Conservation (phyloP, 1,140 invertebrate species). For the Latrodectus geometricus region DNA sequence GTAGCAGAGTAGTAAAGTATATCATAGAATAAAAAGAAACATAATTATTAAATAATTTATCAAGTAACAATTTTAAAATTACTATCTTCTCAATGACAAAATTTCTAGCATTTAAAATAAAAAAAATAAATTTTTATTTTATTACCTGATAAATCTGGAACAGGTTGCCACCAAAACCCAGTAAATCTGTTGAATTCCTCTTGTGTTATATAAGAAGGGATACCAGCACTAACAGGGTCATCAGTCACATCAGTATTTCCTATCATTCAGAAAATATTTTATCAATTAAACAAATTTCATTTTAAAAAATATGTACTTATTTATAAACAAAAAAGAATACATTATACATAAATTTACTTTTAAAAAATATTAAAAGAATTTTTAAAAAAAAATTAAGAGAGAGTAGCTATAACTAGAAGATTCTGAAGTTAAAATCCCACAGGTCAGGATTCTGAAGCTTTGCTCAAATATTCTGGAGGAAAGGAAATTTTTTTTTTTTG, state of each 20-base stretch:
- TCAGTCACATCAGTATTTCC: slow-evolving; percentile 73
- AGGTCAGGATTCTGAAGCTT: too few relatives aligned
- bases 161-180: slow-evolving; percentile 97
- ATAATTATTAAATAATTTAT: not conserved
- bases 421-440: too few relatives aligned
- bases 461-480: too few relatives aligned
- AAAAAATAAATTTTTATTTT: not conserved
- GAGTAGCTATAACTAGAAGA: too few relatives aligned
- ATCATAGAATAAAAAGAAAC: not conserved
- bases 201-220: slow-evolving; percentile 97
- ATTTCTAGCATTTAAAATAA: not conserved
- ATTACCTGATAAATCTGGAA: slow-evolving; percentile 34
- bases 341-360: too few relatives aligned
- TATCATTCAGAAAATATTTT: not conserved
- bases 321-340: too few relatives aligned
- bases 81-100: not conserved
- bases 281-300: too few relatives aligned
- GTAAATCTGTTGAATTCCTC: slow-evolving; percentile 97
- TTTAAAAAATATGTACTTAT: too few relatives aligned
- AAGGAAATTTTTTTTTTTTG: too few relatives aligned
- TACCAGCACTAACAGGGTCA: slow-evolving; percentile 89
- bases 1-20: not conserved
- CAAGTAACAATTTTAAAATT: not conserved
- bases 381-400: too few relatives aligned
- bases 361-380: too few relatives aligned